Evolutionary conservation across 2,113 vertebrate genomes (phyloP).

Genomic region (Periophthalmus modestus): DNA sequence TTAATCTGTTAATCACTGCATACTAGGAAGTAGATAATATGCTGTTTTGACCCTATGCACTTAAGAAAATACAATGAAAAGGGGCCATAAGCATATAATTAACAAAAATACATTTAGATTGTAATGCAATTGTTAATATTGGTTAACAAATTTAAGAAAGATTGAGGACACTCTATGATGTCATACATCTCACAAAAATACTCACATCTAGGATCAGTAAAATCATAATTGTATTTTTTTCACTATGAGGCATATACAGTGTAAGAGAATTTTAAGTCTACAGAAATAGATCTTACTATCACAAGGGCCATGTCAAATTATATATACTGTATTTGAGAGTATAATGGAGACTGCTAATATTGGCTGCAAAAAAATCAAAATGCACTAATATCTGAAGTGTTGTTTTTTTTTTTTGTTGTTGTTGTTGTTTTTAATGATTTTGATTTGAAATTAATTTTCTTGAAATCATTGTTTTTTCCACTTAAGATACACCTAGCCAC

Average conservation of each 20-base stretch:
- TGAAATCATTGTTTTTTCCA: not conserved
- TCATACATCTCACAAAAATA: not conserved
- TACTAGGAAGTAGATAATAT: no score
- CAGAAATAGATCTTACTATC: not conserved
- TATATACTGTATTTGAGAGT: not conserved
- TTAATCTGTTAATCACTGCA: no score
- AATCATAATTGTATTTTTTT: no score
- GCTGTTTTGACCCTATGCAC: no score
- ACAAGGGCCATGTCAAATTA: not conserved
- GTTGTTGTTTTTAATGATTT: not conserved
- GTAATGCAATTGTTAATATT: no score
- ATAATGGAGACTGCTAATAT: not conserved
- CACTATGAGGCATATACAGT: no score
- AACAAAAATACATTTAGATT: no score
- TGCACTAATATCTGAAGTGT: no score
- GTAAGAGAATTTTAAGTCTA: not conserved
- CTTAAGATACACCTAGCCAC: not conserved
- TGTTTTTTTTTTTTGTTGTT: no score
- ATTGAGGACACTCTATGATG: not conserved
- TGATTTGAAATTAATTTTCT: not conserved
- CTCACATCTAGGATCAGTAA: not conserved
- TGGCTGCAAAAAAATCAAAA: not conserved
- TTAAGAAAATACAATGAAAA: no score
- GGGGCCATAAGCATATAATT: no score
- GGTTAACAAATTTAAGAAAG: no score